phyloP scores from a whole-genome alignment of 2,888 invertebrate species.

The Amblyjoppa proteus region DNA sequence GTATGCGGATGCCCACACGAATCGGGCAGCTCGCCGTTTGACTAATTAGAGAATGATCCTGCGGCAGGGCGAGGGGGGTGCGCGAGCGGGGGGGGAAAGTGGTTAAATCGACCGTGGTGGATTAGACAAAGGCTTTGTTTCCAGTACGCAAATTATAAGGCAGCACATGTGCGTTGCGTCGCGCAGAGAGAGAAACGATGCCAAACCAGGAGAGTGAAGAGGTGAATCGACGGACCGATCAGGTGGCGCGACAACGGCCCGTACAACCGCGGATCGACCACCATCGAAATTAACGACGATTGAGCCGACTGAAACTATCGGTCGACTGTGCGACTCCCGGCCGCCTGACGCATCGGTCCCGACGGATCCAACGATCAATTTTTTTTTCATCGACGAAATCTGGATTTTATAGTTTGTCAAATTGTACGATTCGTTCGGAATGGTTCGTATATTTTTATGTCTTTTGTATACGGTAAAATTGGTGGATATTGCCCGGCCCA shows the following conservation, averaged over 20 bases:
- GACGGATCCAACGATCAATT: too few relatives aligned
- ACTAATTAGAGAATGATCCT: slow-evolving; percentile 78
- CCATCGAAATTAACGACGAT: slow-evolving; percentile 73
- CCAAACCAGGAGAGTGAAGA: slow-evolving; percentile 5
- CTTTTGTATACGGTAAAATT: too few relatives aligned
- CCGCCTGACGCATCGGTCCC: slow-evolving; percentile 29
- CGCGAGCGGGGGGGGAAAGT: slow-evolving; percentile 39
- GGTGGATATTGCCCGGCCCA: too few relatives aligned
- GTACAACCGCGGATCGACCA: slow-evolving; percentile 70
- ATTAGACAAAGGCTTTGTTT: slow-evolving; percentile 78
- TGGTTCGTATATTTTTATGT: too few relatives aligned
- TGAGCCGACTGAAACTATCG: slow-evolving; percentile 69
- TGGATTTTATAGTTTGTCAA: too few relatives aligned
- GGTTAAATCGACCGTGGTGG: slow-evolving; percentile 76
- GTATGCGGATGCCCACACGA: slow-evolving; percentile 46
- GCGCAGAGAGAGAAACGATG: slow-evolving; percentile 46
- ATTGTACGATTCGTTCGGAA: too few relatives aligned
- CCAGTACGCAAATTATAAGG: slow-evolving; percentile 76
- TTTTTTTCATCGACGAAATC: too few relatives aligned
- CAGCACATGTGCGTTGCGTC: slow-evolving; percentile 66
- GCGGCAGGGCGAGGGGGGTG: slow-evolving; percentile 60
- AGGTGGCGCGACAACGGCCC: slow-evolving; percentile 54
- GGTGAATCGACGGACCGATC: slow-evolving; percentile 35
- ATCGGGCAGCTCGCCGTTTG: slow-evolving; percentile 68
- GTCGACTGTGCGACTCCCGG: slow-evolving; percentile 22